Evolutionary conservation across 2,888 invertebrate species (phyloP), one percentile per base, ranked within the genome.

Genomic region (Brachycybe producta): DNA sequence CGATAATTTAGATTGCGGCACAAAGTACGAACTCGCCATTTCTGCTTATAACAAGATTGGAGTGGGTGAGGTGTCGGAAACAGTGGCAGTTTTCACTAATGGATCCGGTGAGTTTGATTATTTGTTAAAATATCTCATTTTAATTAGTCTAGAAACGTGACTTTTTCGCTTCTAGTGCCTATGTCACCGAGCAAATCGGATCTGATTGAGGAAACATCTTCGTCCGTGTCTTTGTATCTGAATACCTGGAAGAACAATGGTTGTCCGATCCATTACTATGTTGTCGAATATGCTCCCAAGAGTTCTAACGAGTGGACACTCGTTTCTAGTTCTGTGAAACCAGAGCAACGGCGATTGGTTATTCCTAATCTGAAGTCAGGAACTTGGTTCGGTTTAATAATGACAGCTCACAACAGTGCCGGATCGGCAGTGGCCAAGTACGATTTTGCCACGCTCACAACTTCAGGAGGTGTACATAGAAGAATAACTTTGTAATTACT

Each of bases 321-420:
- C 23, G 19, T 54, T 55, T 26, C 59, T 64, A 65, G 58, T 28
- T 65, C 65, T 17, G 60, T 65, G 30, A 59, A 59, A 57, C 64
- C 66, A 5, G 56, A 62, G 15, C 62, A 64, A 49, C 62, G 60
- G 49, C 54, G 60, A 55, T 56, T 65, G 3, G 46, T 66, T 36
- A 52, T 59, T 4, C 56, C 61, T 8, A 65, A 65, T 53, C 58
- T 61, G 4, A 65, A 65, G 4, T 39, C 50, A 23, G 50, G 23
- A 13, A 50, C 50, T 2, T 44, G 44, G 43, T 50, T 44, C 21
- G 28, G 17, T 26, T n/a, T 50, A 32, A n/a, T 43, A 44, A 44
- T 50, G 35, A 44, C 44, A 27, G 44, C 50, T 2, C 36, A 44
- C 27, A 50, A 35, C 19, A 50, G 27, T 38, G 50, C 50, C 23